Base-by-base conservation (phyloP, 2,797 vertebrate species). In the Botia kubotai region DNA sequence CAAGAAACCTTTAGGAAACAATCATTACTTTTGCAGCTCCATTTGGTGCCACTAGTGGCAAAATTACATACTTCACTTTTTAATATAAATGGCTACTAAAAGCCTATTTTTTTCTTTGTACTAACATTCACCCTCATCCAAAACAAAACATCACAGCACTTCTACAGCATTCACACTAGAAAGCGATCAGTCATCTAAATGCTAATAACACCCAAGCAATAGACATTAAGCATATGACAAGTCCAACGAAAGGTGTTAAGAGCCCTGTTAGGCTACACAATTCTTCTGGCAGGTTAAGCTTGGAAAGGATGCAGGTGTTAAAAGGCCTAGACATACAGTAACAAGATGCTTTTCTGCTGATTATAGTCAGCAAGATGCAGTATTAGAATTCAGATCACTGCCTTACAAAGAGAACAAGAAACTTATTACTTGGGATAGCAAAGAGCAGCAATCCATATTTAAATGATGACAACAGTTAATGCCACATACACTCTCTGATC, bases 361-460 rank as follows among this genome's bases (percentile, higher is more conserved):
- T 68, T 58, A 69, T 29, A 77, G 53, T 21, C 16, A 58, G 23
- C 65, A 58, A 69, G 75, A 69, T 48, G 36, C 52, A 69, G 14
- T 65, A 77, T 77, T 77, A 58, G 52, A 66, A 77, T 77, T 69
- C 75, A 68, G 33, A 53, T 55, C 75, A 57, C 50, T 13, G 33
- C 50, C 63, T 57, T 53, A 46, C 33, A 67, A 63, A 67, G 52
- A 19, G 7, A 77, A 77, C 26, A 50, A 57, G 55, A 77, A 68
- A 76, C 43, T 50, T 55, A 55, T 76, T 76, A 76, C 63, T 6
- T 12, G 39, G 63, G 63, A 60, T 65, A 67, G 50, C 52, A 77
- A 53, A 77, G 55, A 77, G 36, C 75, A 58, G 3, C 65, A 65
- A 68, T 66, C 6, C 75, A 58, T 69, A 58, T 77, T 77, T 58